A percentile compares a stretch with the other conserved stretches of the same genome.
Evolutionary conservation across 2,113 vertebrate species (phyloP).

Genomic region (Pundamilia nyererei): DNA sequence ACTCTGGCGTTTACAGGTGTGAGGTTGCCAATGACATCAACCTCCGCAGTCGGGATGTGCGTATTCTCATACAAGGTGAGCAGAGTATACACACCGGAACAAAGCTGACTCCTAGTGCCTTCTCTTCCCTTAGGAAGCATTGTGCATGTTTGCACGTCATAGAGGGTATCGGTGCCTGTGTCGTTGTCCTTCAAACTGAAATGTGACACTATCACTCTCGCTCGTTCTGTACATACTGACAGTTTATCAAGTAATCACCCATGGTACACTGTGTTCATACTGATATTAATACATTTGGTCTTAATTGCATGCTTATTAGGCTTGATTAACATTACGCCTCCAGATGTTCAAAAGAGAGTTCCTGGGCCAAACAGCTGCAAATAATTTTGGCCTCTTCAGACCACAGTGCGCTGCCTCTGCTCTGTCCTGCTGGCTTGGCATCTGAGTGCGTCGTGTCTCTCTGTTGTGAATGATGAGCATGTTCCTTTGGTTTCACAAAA

Average conservation of each 20-base stretch:
- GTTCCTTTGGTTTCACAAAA: slow-evolving; percentile 31
- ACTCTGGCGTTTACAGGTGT: slow-evolving; percentile 91
- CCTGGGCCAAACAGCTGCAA: slow-evolving; percentile 27
- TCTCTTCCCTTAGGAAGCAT: slow-evolving; percentile 35
- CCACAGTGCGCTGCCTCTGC: neutral
- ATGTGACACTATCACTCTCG: slow-evolving; percentile 50
- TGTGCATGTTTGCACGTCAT: slow-evolving; percentile 26
- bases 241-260: neutral
- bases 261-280: neutral
- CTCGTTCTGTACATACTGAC: slow-evolving; percentile 3
- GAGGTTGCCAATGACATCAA: slow-evolving; percentile 90
- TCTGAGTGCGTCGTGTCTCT: neutral
- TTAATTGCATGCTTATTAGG: slow-evolving; percentile 43
- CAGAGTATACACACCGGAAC: neutral
- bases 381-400: slow-evolving; percentile 15
- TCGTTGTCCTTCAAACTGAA: slow-evolving; percentile 60
- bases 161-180: slow-evolving; percentile 39
- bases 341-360: slow-evolving; percentile 52
- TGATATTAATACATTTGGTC: slow-evolving; percentile 11
- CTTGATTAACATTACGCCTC: slow-evolving; percentile 34
- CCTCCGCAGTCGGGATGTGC: slow-evolving; percentile 86
- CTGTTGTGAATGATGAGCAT: slow-evolving; percentile 37
- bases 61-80: slow-evolving; percentile 91
- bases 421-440: slow-evolving; percentile 19
- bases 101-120: slow-evolving; percentile 46